Evolutionary conservation across 2,888 invertebrate genomes (phyloP).

Genomic region (Tethea ocularis): DNA sequence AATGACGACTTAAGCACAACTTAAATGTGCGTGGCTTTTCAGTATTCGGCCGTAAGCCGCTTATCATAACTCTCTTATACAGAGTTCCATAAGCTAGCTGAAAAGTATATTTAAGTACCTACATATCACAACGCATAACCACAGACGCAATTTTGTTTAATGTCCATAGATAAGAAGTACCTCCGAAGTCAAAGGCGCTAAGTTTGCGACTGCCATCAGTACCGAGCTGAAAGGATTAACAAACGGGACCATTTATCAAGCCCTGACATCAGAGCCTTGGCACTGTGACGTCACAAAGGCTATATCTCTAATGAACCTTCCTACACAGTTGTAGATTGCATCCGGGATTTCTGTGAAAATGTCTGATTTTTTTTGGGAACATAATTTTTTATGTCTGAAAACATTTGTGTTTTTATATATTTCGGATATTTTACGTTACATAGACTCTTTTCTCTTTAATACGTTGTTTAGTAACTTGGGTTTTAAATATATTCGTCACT

Average conservation of each 20-base stretch:
- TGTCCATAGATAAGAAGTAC: not conserved
- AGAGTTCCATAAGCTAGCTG: too few species aligned
- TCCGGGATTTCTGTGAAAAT: not conserved
- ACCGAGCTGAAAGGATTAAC: slow-evolving; percentile 37
- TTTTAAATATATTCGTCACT: too few species aligned
- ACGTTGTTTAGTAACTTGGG: too few species aligned
- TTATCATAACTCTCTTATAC: too few species aligned
- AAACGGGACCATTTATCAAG: slow-evolving; percentile 39
- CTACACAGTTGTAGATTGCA: slow-evolving; percentile 16
- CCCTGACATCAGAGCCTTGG: slow-evolving; percentile 25
- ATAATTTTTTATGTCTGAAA: not conserved
- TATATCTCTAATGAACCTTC: slow-evolving; percentile 37
- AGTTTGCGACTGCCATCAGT: not conserved
- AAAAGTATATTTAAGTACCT: too few species aligned
- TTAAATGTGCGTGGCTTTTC: too few species aligned
- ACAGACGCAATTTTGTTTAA: not conserved
- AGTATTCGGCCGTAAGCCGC: too few species aligned
- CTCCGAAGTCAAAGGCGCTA: not conserved
- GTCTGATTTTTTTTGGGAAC: not conserved
- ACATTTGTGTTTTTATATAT: too few species aligned
- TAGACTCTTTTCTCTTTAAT: too few species aligned
- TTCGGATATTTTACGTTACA: not conserved
- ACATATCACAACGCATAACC: not conserved
- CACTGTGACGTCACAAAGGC: slow-evolving; percentile 41
- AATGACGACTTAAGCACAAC: too few species aligned